Conservation (phyloP, 2,797 vertebrate species). For the Pelochelys cantorii region DNA sequence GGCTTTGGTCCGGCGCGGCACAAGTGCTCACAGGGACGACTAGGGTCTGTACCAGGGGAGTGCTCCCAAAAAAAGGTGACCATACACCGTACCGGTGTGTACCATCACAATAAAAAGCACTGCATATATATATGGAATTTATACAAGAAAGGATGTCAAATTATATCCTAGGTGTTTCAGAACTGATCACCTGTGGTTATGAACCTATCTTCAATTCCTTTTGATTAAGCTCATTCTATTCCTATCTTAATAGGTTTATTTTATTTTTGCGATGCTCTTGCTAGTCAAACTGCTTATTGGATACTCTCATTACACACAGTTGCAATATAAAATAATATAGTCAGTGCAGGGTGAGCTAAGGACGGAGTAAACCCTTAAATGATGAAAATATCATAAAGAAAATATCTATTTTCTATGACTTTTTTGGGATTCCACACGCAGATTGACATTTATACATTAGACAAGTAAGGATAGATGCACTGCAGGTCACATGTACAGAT, state of each 20-base stretch:
- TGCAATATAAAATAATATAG: neutral
- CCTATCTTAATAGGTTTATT: neutral
- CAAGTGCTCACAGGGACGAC: no score
- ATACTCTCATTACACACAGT: neutral
- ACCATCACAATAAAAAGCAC: no score
- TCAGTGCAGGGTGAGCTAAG: neutral
- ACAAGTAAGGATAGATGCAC: neutral
- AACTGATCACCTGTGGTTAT: neutral
- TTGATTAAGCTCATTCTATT: neutral
- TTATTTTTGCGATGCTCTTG: neutral
- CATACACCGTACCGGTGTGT: no score
- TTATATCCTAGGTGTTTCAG: neutral
- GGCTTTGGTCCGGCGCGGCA: no score
- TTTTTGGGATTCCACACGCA: no score
- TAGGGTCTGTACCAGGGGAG: no score
- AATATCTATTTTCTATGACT: neutral
- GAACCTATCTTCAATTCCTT: neutral
- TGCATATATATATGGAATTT: neutral
- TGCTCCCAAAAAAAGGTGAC: no score
- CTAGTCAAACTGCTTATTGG: neutral
- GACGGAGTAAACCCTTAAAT: neutral
- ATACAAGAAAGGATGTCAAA: neutral
- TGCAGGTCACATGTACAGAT: neutral
- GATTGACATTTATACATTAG: neutral
- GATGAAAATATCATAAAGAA: accelerated